Conservation (phyloP, 2,113 vertebrate genomes). For the Phylloscopus trochiloides region DNA sequence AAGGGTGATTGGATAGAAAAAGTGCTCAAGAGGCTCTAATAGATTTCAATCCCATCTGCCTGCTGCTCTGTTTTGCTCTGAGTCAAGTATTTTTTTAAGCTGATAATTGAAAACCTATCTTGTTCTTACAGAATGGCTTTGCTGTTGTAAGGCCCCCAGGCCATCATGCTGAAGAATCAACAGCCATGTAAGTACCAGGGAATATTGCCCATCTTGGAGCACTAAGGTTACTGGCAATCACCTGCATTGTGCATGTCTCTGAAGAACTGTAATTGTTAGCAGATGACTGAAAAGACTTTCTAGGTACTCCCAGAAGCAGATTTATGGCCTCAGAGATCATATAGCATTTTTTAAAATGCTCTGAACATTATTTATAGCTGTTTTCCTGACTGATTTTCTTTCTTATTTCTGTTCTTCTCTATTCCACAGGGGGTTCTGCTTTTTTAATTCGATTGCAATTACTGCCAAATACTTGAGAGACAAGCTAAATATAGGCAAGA, state of each 20-base stretch:
- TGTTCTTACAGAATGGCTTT: conserved; percentile 83
- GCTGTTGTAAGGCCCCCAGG: conserved; percentile 82
- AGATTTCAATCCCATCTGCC: conserved; percentile 17
- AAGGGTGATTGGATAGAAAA: conserved; percentile 20
- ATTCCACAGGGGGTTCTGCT: conserved; percentile 82
- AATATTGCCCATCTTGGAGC: conserved; percentile 78
- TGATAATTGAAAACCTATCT: conserved; percentile 73
- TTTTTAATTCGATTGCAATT: conserved; percentile 86
- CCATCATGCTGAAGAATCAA: conserved; percentile 83
- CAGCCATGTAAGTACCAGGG: conserved; percentile 83
- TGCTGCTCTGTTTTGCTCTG: conserved; percentile 15
- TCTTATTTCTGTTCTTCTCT: conserved; percentile 84
- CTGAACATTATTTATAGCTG: conserved; percentile 87
- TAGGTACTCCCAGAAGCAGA: conserved; percentile 86
- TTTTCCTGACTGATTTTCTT: conserved; percentile 82
- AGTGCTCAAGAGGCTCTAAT: background rate
- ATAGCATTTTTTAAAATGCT: conserved; percentile 84
- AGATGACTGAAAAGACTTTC: conserved; percentile 89
- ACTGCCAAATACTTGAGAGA: conserved; percentile 83
- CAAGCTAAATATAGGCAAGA: conserved; percentile 82
- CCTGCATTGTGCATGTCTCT: conserved; percentile 78
- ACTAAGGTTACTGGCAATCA: conserved; percentile 83
- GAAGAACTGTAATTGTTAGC: conserved; percentile 87
- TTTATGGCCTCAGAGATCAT: conserved; percentile 89
- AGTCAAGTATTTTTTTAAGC: conserved; percentile 37